Conservation (phyloP, 1,140 invertebrate species). For the Drosophila tsacasi region DNA sequence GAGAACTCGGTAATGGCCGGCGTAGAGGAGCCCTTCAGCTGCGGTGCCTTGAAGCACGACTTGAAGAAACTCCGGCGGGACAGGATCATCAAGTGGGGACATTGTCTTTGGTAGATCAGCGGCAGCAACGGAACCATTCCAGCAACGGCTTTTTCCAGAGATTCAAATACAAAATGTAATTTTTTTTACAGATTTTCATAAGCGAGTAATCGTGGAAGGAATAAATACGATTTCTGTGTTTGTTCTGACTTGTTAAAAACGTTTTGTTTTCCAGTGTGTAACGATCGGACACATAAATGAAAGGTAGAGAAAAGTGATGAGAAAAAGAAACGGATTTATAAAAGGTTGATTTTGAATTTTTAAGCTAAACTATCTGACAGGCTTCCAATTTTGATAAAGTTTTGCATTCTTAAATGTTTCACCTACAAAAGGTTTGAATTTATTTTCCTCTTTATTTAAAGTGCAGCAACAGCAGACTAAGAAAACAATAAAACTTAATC, state of each 20-base stretch:
- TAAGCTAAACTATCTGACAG: no score
- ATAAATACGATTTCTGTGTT: slow-evolving; percentile 14
- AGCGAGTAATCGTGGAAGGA: slow-evolving; percentile 6
- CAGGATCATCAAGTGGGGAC: slow-evolving; percentile 1
- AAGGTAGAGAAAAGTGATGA: slow-evolving; percentile 18
- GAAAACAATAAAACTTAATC: background rate
- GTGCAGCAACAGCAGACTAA: background rate
- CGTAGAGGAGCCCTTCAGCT: slow-evolving; percentile 1
- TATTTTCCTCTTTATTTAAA: no score
- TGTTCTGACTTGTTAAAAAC: slow-evolving; percentile 10
- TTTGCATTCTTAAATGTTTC: background rate
- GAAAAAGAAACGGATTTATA: background rate
- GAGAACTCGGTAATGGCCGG: slow-evolving; percentile 11
- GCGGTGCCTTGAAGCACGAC: slow-evolving; percentile 37
- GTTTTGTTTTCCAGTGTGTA: slow-evolving; percentile 18
- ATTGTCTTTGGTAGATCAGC: slow-evolving; percentile 11
- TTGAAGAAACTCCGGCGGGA: slow-evolving; percentile 56
- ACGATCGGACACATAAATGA: slow-evolving; percentile 39
- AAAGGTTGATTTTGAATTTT: background rate
- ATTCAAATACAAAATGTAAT: slow-evolving; percentile 6
- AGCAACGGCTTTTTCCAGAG: slow-evolving; percentile 2
- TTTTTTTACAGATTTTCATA: slow-evolving; percentile 23
- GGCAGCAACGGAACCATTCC: slow-evolving; percentile 43
- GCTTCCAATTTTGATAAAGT: background rate
- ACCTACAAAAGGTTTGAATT: background rate